Conservation (phyloP, 2,797 vertebrate genomes). For the Acanthornis magna region DNA sequence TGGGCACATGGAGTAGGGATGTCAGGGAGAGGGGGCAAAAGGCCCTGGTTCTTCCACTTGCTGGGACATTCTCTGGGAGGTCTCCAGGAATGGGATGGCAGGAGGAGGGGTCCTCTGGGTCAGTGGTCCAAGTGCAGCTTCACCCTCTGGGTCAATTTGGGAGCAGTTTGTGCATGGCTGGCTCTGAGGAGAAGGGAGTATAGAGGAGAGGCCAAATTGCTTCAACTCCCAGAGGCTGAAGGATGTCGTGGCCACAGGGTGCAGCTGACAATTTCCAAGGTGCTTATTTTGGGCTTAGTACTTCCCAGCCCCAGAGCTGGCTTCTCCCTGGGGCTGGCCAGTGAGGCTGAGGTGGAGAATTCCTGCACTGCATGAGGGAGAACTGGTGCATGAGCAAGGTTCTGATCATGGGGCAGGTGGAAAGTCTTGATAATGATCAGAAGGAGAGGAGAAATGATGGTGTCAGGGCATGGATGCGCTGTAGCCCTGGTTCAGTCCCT, state of each 20-base stretch:
- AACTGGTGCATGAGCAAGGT: fast-evolving
- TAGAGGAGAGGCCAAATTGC: background rate
- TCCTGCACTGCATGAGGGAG: fast-evolving
- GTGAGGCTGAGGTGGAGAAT: background rate
- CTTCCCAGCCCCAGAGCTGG: background rate
- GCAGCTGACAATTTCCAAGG: background rate
- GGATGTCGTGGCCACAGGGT: background rate
- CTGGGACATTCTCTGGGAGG: background rate
- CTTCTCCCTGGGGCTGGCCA: background rate
- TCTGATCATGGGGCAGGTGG: background rate
- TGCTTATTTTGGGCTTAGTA: background rate
- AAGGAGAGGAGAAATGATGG: background rate
- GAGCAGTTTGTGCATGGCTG: background rate
- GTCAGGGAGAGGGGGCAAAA: background rate
- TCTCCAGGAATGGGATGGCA: background rate
- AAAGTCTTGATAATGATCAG: background rate
- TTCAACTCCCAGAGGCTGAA: background rate
- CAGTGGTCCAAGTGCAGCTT: background rate
- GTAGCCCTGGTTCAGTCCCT: background rate
- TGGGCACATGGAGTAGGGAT: background rate
- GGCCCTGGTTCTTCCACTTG: background rate
- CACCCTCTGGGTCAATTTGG: background rate
- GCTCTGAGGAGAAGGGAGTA: fast-evolving
- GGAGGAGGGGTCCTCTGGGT: background rate
- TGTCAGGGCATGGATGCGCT: background rate